Conservation (phyloP, 1,140 invertebrate species). For the Drosophila murphyi region DNA sequence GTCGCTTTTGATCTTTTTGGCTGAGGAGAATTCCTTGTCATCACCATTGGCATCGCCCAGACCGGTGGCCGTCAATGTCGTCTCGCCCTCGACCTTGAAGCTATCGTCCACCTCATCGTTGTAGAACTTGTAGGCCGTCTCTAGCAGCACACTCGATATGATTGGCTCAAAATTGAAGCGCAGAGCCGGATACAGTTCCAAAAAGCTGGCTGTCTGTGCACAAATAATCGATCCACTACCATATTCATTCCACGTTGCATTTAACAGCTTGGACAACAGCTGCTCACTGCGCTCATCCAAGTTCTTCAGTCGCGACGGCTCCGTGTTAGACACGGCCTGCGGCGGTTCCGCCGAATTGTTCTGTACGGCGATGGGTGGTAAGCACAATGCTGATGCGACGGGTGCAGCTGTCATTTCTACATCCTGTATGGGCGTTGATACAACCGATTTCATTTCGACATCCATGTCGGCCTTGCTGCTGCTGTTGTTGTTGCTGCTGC, state of each 20-base stretch:
- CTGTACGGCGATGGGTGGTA: not conserved
- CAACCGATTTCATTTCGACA: slow-evolving; percentile 78
- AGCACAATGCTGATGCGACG: not conserved
- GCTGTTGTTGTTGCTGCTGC: not conserved
- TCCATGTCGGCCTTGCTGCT: slow-evolving; percentile 66
- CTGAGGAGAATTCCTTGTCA: slow-evolving; percentile 73
- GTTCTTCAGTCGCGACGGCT: slow-evolving; percentile 85
- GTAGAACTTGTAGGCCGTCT: slow-evolving; percentile 86
- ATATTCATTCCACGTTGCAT: slow-evolving; percentile 87
- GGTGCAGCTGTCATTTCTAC: slow-evolving; percentile 51
- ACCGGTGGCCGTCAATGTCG: not conserved
- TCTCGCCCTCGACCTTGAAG: slow-evolving; percentile 14
- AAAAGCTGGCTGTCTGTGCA: slow-evolving; percentile 86
- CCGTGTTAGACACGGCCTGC: slow-evolving; percentile 87
- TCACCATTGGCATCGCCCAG: slow-evolving; percentile 20
- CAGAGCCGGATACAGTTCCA: slow-evolving; percentile 72
- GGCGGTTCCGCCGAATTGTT: slow-evolving; percentile 66
- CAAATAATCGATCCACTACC: slow-evolving; percentile 86
- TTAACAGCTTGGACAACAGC: slow-evolving; percentile 86
- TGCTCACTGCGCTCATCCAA: slow-evolving; percentile 86
- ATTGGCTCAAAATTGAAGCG: slow-evolving; percentile 83
- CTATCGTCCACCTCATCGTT: slow-evolving; percentile 81
- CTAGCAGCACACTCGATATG: slow-evolving; percentile 88
- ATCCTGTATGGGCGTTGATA: slow-evolving; percentile 61
- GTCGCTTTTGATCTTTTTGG: slow-evolving; percentile 83